These are phyloP conservation scores for Drosophila hawaiiensis DNA, from an alignment of 2,888 invertebrate genomes.

Conservation along the genomic window DNA sequence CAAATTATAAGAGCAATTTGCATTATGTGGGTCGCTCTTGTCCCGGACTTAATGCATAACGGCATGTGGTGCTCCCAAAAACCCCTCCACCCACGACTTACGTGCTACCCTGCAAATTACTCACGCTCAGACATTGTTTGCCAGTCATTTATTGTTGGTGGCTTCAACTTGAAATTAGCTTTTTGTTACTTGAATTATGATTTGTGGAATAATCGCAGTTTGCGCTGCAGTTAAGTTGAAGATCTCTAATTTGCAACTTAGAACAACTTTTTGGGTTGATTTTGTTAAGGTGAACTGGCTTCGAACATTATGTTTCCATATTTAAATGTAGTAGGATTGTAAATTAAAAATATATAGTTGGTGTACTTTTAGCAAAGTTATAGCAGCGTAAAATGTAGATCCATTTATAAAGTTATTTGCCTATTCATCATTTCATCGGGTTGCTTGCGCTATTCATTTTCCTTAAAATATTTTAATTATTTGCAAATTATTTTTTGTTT, in stretches of 20 bases:
- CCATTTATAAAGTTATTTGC: not conserved
- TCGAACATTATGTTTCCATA: not conserved
- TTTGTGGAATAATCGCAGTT: slow-evolving; percentile 6
- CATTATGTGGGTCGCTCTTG: slow-evolving; percentile 74
- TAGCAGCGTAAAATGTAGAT: not conserved
- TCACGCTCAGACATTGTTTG: slow-evolving; percentile 35
- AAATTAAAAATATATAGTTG: not conserved
- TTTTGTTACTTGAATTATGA: slow-evolving; percentile 35
- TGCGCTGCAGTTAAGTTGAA: not conserved
- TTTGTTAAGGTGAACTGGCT: not conserved
- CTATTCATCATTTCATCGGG: not conserved
- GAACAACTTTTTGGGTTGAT: not conserved
- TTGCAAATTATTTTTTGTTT: not conserved
- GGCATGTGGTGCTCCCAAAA: slow-evolving; percentile 9
- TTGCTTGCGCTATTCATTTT: not conserved
- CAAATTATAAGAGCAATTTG: slow-evolving; percentile 84
- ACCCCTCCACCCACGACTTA: no score
- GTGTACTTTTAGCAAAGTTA: not conserved
- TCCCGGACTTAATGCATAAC: slow-evolving; percentile 30
- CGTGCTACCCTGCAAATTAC: slow-evolving; percentile 27
- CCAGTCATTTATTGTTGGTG: slow-evolving; percentile 23
- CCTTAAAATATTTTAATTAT: not conserved
- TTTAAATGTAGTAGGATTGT: not conserved
- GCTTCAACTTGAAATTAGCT: slow-evolving; percentile 31
- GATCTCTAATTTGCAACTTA: not conserved